Evolutionary conservation across 2,888 invertebrate genomes (phyloP).

Genomic region (Leucozona laternaria): DNA sequence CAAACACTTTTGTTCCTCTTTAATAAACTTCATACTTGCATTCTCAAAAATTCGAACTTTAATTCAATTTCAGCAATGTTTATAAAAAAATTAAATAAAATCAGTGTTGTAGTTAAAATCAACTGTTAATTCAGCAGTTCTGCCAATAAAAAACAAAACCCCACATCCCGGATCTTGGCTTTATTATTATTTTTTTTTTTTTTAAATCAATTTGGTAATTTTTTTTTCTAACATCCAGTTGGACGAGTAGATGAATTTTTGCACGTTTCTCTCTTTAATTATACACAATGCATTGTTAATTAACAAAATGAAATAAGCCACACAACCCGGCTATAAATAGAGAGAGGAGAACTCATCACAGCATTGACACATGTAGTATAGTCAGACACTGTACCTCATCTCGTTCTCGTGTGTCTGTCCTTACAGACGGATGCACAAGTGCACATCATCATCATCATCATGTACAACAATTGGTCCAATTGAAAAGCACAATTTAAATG

Average conservation of each 20-base stretch:
- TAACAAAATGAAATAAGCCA: slow-evolving; percentile 67
- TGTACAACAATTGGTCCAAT: slow-evolving; percentile 67
- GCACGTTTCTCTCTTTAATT: slow-evolving; percentile 58
- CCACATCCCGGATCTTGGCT: slow-evolving; percentile 47
- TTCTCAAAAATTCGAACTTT: not conserved
- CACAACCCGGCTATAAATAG: slow-evolving; percentile 33
- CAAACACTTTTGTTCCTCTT: too few species aligned
- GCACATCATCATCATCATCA: slow-evolving; percentile 57
- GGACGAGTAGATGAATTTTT: slow-evolving; percentile 25
- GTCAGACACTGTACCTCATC: slow-evolving; percentile 22
- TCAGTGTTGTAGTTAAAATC: slow-evolving; percentile 12
- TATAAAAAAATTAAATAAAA: not conserved
- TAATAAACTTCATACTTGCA: too few species aligned
- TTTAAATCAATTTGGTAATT: not conserved
- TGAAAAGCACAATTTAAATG: slow-evolving; percentile 72
- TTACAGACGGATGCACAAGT: slow-evolving; percentile 67
- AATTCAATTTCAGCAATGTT: not conserved
- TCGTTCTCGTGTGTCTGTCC: slow-evolving; percentile 37
- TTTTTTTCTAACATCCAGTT: slow-evolving; percentile 25
- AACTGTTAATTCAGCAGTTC: slow-evolving; percentile 22
- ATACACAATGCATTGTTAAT: slow-evolving; percentile 65
- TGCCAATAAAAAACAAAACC: slow-evolving; percentile 8
- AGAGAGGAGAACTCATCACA: slow-evolving; percentile 42
- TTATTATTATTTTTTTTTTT: not conserved
- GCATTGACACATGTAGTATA: slow-evolving; percentile 60